Percentiles rank a stretch among this genome's conserved stretches.
These are phyloP conservation scores for Hyposmocoma kahamanoa DNA, from an alignment of 1,140 invertebrate genomes.

Conservation along the genomic window DNA sequence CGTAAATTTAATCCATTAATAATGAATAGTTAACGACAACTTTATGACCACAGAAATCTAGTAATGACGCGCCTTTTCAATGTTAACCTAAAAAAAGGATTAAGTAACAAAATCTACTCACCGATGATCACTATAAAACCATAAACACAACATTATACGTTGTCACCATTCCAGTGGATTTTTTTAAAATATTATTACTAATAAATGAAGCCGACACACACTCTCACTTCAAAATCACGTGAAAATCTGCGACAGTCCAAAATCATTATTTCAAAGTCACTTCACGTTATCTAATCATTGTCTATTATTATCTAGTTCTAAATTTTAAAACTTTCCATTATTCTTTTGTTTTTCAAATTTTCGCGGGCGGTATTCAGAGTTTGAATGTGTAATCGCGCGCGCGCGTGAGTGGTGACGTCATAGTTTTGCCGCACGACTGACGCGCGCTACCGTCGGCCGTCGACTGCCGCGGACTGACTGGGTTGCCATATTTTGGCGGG, in stretches of 20 bases:
- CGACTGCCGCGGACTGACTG: slow-evolving; percentile 38
- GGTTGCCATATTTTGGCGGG: slow-evolving; percentile 19
- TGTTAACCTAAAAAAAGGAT: too few species aligned
- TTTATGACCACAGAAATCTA: too few species aligned
- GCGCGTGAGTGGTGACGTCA: slow-evolving; percentile 37
- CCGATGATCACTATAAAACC: slow-evolving; percentile 68
- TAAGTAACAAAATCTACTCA: too few species aligned
- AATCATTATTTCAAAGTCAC: not conserved
- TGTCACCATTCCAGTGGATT: slow-evolving; percentile 26
- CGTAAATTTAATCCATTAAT: too few species aligned
- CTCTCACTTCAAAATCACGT: slow-evolving; percentile 40
- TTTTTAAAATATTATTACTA: slow-evolving; percentile 8
- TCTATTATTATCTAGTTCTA: not conserved
- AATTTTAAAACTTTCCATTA: not conserved
- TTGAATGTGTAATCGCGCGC: not conserved
- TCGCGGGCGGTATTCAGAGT: not conserved
- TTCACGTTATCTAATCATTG: not conserved
- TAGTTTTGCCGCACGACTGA: slow-evolving; percentile 36
- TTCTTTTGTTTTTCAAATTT: not conserved
- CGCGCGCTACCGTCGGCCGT: slow-evolving; percentile 35
- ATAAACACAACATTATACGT: slow-evolving; percentile 48
- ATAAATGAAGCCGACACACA: slow-evolving; percentile 19
- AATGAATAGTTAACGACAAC: too few species aligned
- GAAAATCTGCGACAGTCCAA: slow-evolving; percentile 37
- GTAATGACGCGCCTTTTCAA: too few species aligned